Percentiles rank a stretch among this genome's conserved stretches.
Conservation (phyloP, 1,140 invertebrate species). For the Cephus cinctus region DNA sequence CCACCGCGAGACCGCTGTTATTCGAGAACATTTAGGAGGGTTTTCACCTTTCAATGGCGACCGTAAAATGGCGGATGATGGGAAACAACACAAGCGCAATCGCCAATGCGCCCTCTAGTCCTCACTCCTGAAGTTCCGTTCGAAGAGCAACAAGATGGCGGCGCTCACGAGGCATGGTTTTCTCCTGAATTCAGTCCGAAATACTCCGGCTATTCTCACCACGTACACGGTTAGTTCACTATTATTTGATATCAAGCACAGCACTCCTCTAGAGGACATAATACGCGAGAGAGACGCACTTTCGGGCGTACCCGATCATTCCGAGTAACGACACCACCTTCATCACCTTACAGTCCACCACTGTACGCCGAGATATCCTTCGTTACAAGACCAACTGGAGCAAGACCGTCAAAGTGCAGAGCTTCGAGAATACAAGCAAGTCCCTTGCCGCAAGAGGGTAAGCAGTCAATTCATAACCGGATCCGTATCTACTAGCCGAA, state of each 20-base stretch:
- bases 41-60: conserved; percentile 90
- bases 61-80: conserved; percentile 84
- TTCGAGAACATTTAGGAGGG: conserved; percentile 70
- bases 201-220: conserved; percentile 18
- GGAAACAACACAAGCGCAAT: conserved; percentile 68
- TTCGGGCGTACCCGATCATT: too few species aligned
- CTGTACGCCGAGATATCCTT: too few species aligned
- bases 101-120: conserved; percentile 33
- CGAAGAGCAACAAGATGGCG: conserved; percentile 53
- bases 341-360: too few species aligned
- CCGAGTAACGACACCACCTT: too few species aligned
- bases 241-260: too few species aligned
- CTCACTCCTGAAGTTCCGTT: conserved; percentile 16
- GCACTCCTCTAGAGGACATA: too few species aligned
- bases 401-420: too few species aligned
- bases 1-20: conserved; percentile 37
- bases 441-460: conserved; percentile 24
- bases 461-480: conserved; percentile 6
- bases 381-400: too few species aligned
- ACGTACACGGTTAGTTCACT: conserved; percentile 34
- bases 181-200: conserved; percentile 23
- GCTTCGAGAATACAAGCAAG: conserved; percentile 16
- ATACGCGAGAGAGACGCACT: not conserved
- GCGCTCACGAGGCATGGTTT: conserved; percentile 62
- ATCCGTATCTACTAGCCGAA: not conserved